Evolutionary conservation across 2,888 invertebrate genomes (phyloP).

Genomic region (Pseudococcus jackbeardsleyi): DNA sequence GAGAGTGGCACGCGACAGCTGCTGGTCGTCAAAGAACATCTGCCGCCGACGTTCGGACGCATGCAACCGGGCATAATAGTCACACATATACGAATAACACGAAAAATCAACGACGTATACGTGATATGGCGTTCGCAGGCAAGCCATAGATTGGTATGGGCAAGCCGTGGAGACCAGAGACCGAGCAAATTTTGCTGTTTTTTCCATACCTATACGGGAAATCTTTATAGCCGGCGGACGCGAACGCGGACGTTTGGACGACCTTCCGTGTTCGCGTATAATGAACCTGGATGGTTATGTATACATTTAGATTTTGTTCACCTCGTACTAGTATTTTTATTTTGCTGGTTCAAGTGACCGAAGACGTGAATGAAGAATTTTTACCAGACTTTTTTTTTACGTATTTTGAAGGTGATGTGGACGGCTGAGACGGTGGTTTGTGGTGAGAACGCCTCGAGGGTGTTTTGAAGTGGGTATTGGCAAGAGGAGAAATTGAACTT

Average conservation of each 20-base stretch:
- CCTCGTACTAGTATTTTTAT: too few relatives aligned
- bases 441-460: too few relatives aligned
- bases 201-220: not conserved
- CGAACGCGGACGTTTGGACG: constrained; percentile 8
- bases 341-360: too few relatives aligned
- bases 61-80: constrained; percentile 46
- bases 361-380: too few relatives aligned
- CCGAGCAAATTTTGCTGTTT: not conserved
- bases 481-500: too few relatives aligned
- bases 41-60: constrained; percentile 55
- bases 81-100: constrained; percentile 34
- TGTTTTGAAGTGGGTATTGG: too few relatives aligned
- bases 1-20: constrained; percentile 64
- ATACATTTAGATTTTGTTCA: too few relatives aligned
- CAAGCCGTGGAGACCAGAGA: not conserved
- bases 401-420: too few relatives aligned
- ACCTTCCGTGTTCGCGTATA: constrained; percentile 28
- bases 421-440: too few relatives aligned
- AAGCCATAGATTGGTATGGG: not conserved
- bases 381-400: too few relatives aligned
- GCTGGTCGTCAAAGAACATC: constrained; percentile 62
- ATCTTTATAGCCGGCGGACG: constrained; percentile 29
- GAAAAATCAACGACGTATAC: constrained; percentile 41
- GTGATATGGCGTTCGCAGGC: constrained; percentile 3
- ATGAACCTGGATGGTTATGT: not conserved